These are phyloP conservation scores for Tokudaia tokunoshimensis DNA, from an alignment of 2,797 vertebrate genomes.

Conservation along the genomic window DNA sequence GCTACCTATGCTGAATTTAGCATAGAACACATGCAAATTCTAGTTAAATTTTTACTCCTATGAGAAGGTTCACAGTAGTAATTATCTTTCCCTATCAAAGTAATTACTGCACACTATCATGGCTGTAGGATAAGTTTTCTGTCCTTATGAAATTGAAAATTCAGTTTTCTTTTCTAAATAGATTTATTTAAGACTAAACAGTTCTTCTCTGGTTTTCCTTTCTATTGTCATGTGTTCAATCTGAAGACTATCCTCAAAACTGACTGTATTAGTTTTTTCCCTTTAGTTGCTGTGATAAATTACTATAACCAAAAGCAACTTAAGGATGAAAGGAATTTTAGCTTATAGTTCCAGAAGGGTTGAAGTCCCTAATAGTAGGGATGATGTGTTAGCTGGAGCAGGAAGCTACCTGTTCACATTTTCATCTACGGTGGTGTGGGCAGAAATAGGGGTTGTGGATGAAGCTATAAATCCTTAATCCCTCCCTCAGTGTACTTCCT, in stretches of 20 bases:
- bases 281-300: neutral
- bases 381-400: too few relatives aligned
- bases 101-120: neutral
- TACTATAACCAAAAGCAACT: neutral
- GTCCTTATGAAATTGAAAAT: neutral
- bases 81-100: constrained; percentile 27
- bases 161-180: neutral
- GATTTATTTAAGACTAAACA: neutral
- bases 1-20: constrained; percentile 6
- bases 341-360: neutral
- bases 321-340: neutral
- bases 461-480: neutral
- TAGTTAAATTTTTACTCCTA: constrained; percentile 13
- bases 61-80: constrained; percentile 40
- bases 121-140: neutral
- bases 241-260: neutral
- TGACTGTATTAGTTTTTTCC: neutral
- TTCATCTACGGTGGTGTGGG: neutral
- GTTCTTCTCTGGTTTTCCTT: neutral
- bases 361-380: too few relatives aligned
- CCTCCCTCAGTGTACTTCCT: too few relatives aligned
- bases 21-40: neutral
- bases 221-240: neutral
- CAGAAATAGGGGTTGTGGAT: neutral
- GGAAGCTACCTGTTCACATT: too few relatives aligned